Conservation (phyloP, 1,140 invertebrate genomes). For the Lepidotrigona ventralis region DNA sequence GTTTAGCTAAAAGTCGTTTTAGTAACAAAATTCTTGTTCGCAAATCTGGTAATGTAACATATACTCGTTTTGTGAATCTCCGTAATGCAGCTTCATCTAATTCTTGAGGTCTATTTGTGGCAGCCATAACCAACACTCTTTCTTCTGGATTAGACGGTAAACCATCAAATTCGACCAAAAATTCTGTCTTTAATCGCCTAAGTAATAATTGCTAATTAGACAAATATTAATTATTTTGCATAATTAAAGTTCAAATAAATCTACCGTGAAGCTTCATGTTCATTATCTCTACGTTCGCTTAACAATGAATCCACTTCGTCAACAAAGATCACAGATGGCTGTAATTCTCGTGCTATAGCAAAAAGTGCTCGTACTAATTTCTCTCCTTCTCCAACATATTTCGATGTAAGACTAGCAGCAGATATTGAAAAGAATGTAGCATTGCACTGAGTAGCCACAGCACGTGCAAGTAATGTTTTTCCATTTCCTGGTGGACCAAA, state of each 20-base stretch:
- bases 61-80: constrained; percentile 96
- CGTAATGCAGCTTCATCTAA: constrained; percentile 95
- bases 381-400: constrained; percentile 98
- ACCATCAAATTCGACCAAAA: constrained; percentile 97
- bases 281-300: constrained; percentile 93
- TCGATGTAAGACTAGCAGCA: constrained; percentile 98
- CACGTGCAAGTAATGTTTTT: constrained; percentile 94
- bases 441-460: constrained; percentile 94
- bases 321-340: constrained; percentile 97
- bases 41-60: constrained; percentile 93
- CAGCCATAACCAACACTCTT: constrained; percentile 96
- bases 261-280: constrained; percentile 94
- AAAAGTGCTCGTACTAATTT: constrained; percentile 98
- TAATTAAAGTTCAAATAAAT: neutral
- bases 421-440: constrained; percentile 99
- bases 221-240: neutral
- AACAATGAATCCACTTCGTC: constrained; percentile 98
- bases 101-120: constrained; percentile 97
- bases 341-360: constrained; percentile 94
- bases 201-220: constrained; percentile 41
- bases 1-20: constrained; percentile 88
- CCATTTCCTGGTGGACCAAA: constrained; percentile 98
- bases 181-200: constrained; percentile 98
- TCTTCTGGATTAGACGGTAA: constrained; percentile 92
- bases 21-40: constrained; percentile 89